Evolutionary conservation across 2,888 invertebrate species (phyloP), one percentile per base, ranked within the genome.

Genomic region (Phania funesta): DNA sequence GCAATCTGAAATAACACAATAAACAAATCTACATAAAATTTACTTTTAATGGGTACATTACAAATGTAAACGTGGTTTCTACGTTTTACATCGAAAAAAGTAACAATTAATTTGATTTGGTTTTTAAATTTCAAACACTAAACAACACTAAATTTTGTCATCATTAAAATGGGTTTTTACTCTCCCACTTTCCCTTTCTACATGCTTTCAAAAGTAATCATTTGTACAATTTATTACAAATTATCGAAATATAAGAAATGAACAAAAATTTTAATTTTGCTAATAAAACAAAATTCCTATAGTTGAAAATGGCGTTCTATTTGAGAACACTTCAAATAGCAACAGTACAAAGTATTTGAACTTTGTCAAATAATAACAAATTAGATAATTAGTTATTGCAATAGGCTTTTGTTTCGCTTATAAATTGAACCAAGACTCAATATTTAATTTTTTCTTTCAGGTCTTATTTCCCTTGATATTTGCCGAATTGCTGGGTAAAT

Each of bases 381-480:
- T n/a, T 38, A 38, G 3, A 38, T 5, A 38, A 13, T 38, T 38
- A 13, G 13, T 13, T 9, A n/a, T 4, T 38, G 11, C n/a, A 35
- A 1, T 11, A 35, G 8, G 9, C 1, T 8, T 32, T 11, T 32
- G 11, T 32, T 32, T 32, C 11, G 35, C 11, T 11, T 11, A 13
- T 2, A 9, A 35, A 35, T 11, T 1, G 13, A 13, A 1, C 3
- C 11, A n/a, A 26, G 68, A 75, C 44, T 58, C 24, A 29, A 16
- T 9, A 16, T 60, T 26, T 18, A 13, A 35, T 29, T 73, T 20
- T 24, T 41, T 80, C 79, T 84, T 67, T 70, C 90, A 95, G 95
- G 85, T 96, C 13, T 90, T 98, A 86, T 97, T 96, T 88, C 98
- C 98, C 3, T 92, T 99, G 80, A 93, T 96, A 85, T 96, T 98